phyloP scores from a whole-genome alignment of 2,888 invertebrate genomes.

The Plagodis dolabraria region DNA sequence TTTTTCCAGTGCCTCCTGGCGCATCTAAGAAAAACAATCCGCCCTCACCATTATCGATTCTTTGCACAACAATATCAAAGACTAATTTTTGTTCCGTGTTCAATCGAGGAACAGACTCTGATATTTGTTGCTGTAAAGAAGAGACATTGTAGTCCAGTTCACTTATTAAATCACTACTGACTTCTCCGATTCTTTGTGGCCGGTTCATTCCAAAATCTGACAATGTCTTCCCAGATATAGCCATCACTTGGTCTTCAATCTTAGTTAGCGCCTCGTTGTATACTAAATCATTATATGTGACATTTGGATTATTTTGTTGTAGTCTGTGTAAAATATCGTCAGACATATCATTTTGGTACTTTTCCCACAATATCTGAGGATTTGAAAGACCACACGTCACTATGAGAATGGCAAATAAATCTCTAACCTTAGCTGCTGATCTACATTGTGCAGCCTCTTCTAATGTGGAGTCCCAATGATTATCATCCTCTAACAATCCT shows the following conservation, averaged over 20 bases:
- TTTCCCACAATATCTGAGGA: conserved; percentile 8
- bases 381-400: conserved; percentile 33
- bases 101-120: neutral
- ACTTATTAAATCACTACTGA: neutral
- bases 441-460: conserved; percentile 30
- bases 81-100: conserved; percentile 26
- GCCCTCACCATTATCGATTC: neutral
- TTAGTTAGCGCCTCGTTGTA: neutral
- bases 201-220: conserved; percentile 1
- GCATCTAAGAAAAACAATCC: conserved; percentile 28
- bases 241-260: conserved; percentile 6
- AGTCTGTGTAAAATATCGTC: conserved; percentile 11
- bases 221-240: neutral
- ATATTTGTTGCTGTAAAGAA: conserved; percentile 1
- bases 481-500: conserved; percentile 50
- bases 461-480: conserved; percentile 39
- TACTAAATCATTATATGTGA: neutral
- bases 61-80: neutral
- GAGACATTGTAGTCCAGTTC: neutral
- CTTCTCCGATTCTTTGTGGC: conserved; percentile 1
- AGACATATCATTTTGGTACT: neutral
- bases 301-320: neutral
- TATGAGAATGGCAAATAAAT: conserved; percentile 35
- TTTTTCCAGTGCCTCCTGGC: conserved; percentile 39
- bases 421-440: conserved; percentile 28